Evolutionary conservation across 2,888 invertebrate species (phyloP), one percentile per base, ranked within the genome.

Genomic region (Nemotelus nigrinus): DNA sequence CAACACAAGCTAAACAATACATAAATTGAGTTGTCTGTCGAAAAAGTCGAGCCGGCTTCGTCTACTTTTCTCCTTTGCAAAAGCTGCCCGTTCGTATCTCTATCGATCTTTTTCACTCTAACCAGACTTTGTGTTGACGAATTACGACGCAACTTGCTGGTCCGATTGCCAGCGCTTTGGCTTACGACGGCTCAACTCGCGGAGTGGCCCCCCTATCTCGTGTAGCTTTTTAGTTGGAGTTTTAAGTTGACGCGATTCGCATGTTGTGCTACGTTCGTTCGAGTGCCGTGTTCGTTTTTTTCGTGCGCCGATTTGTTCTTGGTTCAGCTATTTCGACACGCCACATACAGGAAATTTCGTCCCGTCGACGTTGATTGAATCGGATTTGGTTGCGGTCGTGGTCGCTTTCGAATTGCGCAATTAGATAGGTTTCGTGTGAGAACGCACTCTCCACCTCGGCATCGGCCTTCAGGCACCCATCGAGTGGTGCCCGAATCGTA

Each of bases 61-160:
- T 43, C 53, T 41, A 10, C 43, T n/a, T 4, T 48, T 74, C 75
- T 10, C n/a, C n/a, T 4, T 39, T 45, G 41, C 57, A 8, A 10
- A 10, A 25, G 10, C n/a, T 25, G 10, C 50, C 25, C 58, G 58
- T 5, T n/a, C 25, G 58, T 58, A 25, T 25, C 25, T 25, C 25
- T 25, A 25, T 58, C 10, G 7, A 8, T 8, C 25, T 58, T 25
- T 41, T 25, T 63, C 63, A 41, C 63, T 63, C 41, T 39, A 5
- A 43, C 63, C 7, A 63, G 41, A n/a, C 25, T 75, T 25, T 50
- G 60, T 43, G 75, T 63, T 63, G 63, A 50, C 48, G 60, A 53
- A 64, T 77, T 63, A 60, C 71, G 77, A 77, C 68, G 65, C 68
- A 77, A 77, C 58, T 68, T 77, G 76, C 75, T 74, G 48, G n/a